Evolutionary conservation across 2,888 invertebrate species (phyloP).

Genomic region (Rhodophaea formosa): DNA sequence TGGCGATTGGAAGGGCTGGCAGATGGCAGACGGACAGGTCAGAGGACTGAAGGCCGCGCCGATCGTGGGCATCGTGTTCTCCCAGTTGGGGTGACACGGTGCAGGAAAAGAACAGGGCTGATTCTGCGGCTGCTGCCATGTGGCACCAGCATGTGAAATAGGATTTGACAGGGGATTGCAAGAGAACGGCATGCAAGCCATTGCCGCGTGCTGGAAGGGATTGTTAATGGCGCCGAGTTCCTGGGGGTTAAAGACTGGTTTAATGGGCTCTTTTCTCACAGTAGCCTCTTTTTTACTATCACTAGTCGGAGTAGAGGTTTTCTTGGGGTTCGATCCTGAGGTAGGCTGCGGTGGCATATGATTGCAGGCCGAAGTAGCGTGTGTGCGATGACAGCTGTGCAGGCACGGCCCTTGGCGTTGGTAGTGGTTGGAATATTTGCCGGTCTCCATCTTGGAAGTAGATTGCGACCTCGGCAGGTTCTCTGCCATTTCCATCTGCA

Average conservation of each 20-base stretch:
- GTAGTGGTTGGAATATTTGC: background rate
- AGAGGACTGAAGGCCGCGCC: background rate
- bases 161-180: slow-evolving; percentile 9
- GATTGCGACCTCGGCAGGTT: background rate
- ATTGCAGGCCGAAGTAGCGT: background rate
- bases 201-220: background rate
- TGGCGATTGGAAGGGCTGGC: slow-evolving; percentile 16
- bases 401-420: background rate
- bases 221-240: background rate
- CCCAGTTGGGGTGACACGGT: background rate
- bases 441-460: background rate
- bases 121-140: background rate
- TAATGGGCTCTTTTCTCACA: background rate
- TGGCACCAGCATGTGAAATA: background rate
- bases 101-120: background rate
- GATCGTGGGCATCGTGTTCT: background rate
- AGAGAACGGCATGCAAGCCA: slow-evolving; percentile 6
- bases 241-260: background rate
- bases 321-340: background rate
- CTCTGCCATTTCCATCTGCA: background rate
- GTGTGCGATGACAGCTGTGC: background rate
- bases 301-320: too few relatives aligned
- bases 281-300: background rate
- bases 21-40: background rate
- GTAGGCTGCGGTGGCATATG: background rate